Evolutionary conservation across 2,888 invertebrate species (phyloP).

Genomic region (Xanthia icteritia): DNA sequence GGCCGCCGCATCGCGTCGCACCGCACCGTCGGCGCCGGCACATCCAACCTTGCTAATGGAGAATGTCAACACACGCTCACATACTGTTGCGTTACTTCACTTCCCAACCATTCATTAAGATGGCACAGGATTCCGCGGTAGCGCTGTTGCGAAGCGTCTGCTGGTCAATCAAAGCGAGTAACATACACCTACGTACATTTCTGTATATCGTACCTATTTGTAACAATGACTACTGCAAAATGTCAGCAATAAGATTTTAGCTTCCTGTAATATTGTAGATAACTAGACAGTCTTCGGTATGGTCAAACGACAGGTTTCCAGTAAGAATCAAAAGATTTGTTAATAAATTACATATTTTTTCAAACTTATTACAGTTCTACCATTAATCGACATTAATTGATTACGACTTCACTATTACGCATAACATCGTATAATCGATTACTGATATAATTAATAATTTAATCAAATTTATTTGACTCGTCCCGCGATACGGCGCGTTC

Average conservation of each 20-base stretch:
- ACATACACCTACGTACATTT: constrained; percentile 21
- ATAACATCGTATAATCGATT: constrained; percentile 44
- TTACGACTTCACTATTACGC: constrained; percentile 42
- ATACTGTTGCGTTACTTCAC: constrained; percentile 59
- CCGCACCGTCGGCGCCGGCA: constrained; percentile 63
- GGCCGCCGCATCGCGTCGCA: constrained; percentile 73
- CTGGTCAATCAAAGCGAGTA: constrained; percentile 31
- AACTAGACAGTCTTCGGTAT: not conserved
- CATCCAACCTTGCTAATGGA: constrained; percentile 83
- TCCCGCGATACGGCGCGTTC: constrained; percentile 33
- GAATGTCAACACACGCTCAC: constrained; percentile 82
- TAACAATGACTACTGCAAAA: constrained; percentile 10
- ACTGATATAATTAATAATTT: constrained; percentile 52
- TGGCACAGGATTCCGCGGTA: constrained; percentile 37
- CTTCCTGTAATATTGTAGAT: not conserved
- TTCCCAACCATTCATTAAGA: constrained; percentile 51
- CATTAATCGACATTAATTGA: constrained; percentile 48
- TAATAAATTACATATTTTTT: not conserved
- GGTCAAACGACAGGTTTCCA: not conserved
- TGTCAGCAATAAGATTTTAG: not conserved
- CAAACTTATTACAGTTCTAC: constrained; percentile 14
- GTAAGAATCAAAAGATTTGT: not conserved
- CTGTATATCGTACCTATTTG: constrained; percentile 6
- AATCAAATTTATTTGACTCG: constrained; percentile 49
- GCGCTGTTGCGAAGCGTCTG: constrained; percentile 30